Percentiles rank a stretch among this genome's conserved stretches.
phyloP scores from a whole-genome alignment of 2,888 invertebrate species.

The Petrophora chlorosata region DNA sequence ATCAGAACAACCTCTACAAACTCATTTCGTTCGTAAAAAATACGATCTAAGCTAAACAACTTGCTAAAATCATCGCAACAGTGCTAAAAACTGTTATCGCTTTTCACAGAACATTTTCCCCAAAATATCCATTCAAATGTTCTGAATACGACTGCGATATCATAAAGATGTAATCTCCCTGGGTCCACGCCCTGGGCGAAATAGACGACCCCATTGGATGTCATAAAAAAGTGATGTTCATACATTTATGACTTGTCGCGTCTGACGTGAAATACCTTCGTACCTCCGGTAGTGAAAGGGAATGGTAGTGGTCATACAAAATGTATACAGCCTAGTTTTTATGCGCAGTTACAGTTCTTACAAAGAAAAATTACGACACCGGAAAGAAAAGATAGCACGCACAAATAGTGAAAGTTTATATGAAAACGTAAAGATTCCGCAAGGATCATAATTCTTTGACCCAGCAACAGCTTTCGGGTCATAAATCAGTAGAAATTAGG shows the following conservation, averaged over 20 bases:
- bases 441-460: slow-evolving; percentile 1
- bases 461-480: background rate
- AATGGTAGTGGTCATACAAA: slow-evolving; percentile 36
- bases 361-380: slow-evolving; percentile 19
- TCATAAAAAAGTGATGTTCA: slow-evolving; percentile 58
- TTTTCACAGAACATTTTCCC: slow-evolving; percentile 22
- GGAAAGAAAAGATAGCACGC: slow-evolving; percentile 1
- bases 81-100: slow-evolving; percentile 11
- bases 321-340: slow-evolving; percentile 38
- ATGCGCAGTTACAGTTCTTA: slow-evolving; percentile 6
- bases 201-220: slow-evolving; percentile 51
- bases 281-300: slow-evolving; percentile 20
- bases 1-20: too few species aligned
- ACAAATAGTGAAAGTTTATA: slow-evolving; percentile 15
- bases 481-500: slow-evolving; percentile 11
- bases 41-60: background rate
- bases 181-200: slow-evolving; percentile 30
- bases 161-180: slow-evolving; percentile 45
- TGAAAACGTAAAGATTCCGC: slow-evolving; percentile 6
- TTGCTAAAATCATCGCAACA: background rate
- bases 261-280: slow-evolving; percentile 36
- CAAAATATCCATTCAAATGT: slow-evolving; percentile 19
- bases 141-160: slow-evolving; percentile 30
- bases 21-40: too few species aligned
- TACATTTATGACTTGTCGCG: slow-evolving; percentile 55